These are phyloP conservation scores for Malthinus seriepunctatus DNA, from an alignment of 2,888 invertebrate genomes.

Conservation along the genomic window DNA sequence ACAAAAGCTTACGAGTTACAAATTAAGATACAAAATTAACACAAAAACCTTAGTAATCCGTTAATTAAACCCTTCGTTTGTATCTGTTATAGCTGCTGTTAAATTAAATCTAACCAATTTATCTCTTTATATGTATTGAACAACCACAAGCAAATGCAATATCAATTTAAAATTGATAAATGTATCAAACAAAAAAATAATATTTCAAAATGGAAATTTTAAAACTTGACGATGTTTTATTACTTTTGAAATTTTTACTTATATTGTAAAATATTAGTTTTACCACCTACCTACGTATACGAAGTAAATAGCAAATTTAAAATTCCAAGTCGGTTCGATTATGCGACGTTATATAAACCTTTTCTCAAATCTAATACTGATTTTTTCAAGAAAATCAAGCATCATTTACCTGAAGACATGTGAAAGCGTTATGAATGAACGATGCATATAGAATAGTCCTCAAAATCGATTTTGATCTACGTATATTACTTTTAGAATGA, in stretches of 20 bases:
- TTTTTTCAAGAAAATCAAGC: constrained; percentile 3
- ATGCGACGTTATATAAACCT: too few species aligned
- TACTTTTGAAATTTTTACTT: too few species aligned
- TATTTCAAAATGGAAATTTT: too few species aligned
- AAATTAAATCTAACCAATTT: constrained; percentile 20
- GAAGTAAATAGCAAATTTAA: too few species aligned
- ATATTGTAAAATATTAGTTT: too few species aligned
- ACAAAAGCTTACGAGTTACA: not conserved
- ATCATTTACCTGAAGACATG: constrained; percentile 15
- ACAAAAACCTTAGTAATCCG: constrained; percentile 10
- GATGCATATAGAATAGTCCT: constrained; percentile 11
- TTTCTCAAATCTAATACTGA: constrained; percentile 1
- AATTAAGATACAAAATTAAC: constrained; percentile 2
- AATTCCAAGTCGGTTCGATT: too few species aligned
- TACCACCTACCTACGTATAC: too few species aligned
- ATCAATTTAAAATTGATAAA: too few species aligned
- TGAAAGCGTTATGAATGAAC: constrained; percentile 15
- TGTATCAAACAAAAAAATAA: too few species aligned
- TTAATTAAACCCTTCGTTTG: constrained; percentile 8
- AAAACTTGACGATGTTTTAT: too few species aligned
- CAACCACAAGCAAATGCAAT: not conserved
- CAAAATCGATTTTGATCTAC: constrained; percentile 11
- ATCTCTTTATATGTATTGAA: constrained; percentile 13
- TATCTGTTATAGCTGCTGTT: constrained; percentile 11
- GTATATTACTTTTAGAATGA: constrained; percentile 16